A percentile compares a stretch with the other conserved stretches of the same genome.
These are phyloP conservation scores for Homarus gammarus DNA, from an alignment of 2,888 invertebrate species.

Conservation along the genomic window DNA sequence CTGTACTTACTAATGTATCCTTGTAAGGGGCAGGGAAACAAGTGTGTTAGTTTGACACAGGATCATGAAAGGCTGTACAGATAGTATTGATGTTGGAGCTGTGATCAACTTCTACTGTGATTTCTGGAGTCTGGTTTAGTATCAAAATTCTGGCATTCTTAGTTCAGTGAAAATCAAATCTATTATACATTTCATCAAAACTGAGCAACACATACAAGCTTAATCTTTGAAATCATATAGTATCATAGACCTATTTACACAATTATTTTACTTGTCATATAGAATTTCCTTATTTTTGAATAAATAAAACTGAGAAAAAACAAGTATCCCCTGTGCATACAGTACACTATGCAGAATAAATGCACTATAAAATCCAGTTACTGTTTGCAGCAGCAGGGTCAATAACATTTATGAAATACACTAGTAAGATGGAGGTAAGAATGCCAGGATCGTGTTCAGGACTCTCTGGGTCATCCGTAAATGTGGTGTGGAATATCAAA, in stretches of 20 bases:
- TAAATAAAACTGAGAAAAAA: neutral
- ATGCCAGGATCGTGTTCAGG: slow-evolving; percentile 68
- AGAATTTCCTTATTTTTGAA: neutral
- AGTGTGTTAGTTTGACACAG: slow-evolving; percentile 75
- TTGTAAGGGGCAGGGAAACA: slow-evolving; percentile 75
- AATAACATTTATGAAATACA: neutral
- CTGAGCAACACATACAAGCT: neutral
- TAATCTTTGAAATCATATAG: neutral
- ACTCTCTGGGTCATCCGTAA: slow-evolving; percentile 62
- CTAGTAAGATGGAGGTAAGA: slow-evolving; percentile 38
- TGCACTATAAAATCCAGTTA: neutral
- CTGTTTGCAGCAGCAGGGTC: neutral
- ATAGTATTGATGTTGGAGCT: slow-evolving; percentile 68
- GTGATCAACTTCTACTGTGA: slow-evolving; percentile 68
- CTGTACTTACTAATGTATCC: slow-evolving; percentile 75
- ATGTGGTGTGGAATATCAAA: slow-evolving; percentile 74
- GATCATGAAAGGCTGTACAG: slow-evolving; percentile 67
- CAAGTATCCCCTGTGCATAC: neutral
- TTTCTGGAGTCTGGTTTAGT: slow-evolving; percentile 65
- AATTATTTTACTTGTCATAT: neutral
- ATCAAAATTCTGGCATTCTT: slow-evolving; percentile 69
- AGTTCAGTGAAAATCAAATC: slow-evolving; percentile 9
- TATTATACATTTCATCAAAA: neutral
- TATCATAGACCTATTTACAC: neutral
- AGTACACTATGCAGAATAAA: neutral